A percentile compares a stretch with the other conserved stretches of the same genome.
phyloP scores from a whole-genome alignment of 1,140 invertebrate species.

The Alviniconcha marisindica region DNA sequence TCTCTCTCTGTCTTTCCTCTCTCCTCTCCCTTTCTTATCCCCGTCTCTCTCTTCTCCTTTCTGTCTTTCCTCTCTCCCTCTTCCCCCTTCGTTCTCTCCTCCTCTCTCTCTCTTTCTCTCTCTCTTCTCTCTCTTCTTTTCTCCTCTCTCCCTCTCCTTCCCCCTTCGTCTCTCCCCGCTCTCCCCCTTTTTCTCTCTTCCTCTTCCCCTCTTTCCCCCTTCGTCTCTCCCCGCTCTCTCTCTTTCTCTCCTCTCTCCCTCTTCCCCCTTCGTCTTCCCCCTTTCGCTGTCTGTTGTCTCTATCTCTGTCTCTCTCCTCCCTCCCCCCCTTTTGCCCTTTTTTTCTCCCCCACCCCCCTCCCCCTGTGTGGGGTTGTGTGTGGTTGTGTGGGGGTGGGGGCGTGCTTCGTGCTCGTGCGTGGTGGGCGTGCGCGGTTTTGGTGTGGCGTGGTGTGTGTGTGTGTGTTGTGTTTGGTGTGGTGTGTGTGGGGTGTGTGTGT shows the following conservation, averaged over 20 bases:
- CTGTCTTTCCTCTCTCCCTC: conserved; percentile 12
- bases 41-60: not conserved
- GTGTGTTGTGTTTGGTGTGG: too few species aligned
- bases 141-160: not conserved
- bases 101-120: conserved; percentile 12
- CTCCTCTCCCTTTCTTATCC: conserved; percentile 10
- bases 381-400: not conserved
- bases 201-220: not conserved
- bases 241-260: not conserved
- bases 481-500: too few species aligned
- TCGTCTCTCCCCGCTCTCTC: not conserved
- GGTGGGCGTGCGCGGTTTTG: too few species aligned
- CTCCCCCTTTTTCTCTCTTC: not conserved
- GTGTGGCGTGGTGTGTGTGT: too few species aligned
- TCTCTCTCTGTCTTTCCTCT: not conserved
- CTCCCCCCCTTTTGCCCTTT: not conserved
- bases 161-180: not conserved
- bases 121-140: not conserved
- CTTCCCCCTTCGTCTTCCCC: not conserved
- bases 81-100: conserved; percentile 16
- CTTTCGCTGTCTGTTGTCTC: not conserved
- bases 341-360: not conserved
- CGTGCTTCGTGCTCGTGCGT: not conserved
- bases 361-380: not conserved
- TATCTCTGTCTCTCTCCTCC: not conserved